Conservation (phyloP, 1,140 invertebrate genomes). For the Brachionus asplanchnoidis region DNA sequence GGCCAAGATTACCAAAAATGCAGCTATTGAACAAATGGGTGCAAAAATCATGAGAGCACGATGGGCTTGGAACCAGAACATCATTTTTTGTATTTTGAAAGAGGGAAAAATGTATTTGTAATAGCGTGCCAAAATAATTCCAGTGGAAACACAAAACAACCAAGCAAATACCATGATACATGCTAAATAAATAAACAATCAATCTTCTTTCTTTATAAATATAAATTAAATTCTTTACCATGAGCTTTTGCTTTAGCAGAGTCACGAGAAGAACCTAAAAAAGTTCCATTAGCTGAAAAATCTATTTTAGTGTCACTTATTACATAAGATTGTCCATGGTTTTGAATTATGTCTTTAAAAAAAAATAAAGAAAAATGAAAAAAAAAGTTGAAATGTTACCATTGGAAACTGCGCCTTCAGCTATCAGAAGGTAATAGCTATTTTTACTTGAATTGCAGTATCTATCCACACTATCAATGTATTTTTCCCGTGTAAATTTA, state of each 20-base stretch:
- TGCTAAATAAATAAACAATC: neutral
- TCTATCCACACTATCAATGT: neutral
- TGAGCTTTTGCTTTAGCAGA: constrained; percentile 13
- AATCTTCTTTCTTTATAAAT: neutral
- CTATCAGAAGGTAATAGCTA: neutral
- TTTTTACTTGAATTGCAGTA: neutral
- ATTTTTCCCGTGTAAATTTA: neutral
- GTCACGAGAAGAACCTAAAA: neutral
- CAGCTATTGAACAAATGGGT: constrained; percentile 1
- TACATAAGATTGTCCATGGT: neutral
- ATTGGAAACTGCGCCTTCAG: neutral
- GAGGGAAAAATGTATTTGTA: constrained; percentile 33
- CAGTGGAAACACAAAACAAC: constrained; percentile 12
- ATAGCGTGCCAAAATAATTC: constrained; percentile 27
- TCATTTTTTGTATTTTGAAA: neutral
- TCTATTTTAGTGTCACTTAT: constrained; percentile 5
- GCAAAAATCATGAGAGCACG: constrained; percentile 26
- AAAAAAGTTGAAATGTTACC: neutral
- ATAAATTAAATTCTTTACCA: neutral
- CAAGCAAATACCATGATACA: constrained; percentile 36
- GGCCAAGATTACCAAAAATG: constrained; percentile 29
- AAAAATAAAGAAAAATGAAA: neutral
- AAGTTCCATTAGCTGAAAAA: neutral
- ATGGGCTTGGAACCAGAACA: constrained; percentile 28
- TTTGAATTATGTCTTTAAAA: neutral